Evolutionary conservation across 2,797 vertebrate species (phyloP).

Genomic region (Smutsia temminckii): DNA sequence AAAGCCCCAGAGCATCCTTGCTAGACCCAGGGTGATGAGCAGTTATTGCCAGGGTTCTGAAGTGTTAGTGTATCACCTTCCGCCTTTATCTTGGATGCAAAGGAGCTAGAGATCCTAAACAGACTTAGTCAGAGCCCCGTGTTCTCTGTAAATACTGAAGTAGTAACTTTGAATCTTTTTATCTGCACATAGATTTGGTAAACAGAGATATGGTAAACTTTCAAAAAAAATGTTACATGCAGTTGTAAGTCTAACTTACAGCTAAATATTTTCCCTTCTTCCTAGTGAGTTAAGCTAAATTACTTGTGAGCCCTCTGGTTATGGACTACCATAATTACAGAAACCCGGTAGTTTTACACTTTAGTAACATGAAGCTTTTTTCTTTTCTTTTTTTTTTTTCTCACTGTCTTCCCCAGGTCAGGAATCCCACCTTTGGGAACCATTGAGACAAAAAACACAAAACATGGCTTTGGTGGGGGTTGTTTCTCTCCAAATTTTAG

Average conservation of each 20-base stretch:
- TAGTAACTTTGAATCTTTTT: conserved; percentile 33
- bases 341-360: conserved; percentile 39
- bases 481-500: not conserved
- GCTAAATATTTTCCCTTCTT: conserved; percentile 78
- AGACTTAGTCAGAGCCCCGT: not conserved
- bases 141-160: conserved; percentile 61
- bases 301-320: conserved; percentile 59
- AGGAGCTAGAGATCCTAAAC: not conserved
- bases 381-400: not conserved
- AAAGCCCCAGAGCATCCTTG: not conserved
- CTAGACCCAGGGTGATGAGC: not conserved
- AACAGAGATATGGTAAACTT: conserved; percentile 56
- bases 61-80: not conserved
- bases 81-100: conserved; percentile 12
- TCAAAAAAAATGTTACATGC: conserved; percentile 58
- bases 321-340: not conserved
- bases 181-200: conserved; percentile 57
- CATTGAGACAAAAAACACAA: not conserved
- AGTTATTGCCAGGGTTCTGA: not conserved
- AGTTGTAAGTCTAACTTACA: conserved; percentile 71
- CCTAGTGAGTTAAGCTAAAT: conserved; percentile 52
- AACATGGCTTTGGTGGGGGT: not conserved
- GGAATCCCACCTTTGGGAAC: not conserved
- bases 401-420: not conserved
- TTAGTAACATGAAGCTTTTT: not conserved